Evolutionary conservation across 2,113 vertebrate species (phyloP).

Genomic region (Chaetura pelagica): DNA sequence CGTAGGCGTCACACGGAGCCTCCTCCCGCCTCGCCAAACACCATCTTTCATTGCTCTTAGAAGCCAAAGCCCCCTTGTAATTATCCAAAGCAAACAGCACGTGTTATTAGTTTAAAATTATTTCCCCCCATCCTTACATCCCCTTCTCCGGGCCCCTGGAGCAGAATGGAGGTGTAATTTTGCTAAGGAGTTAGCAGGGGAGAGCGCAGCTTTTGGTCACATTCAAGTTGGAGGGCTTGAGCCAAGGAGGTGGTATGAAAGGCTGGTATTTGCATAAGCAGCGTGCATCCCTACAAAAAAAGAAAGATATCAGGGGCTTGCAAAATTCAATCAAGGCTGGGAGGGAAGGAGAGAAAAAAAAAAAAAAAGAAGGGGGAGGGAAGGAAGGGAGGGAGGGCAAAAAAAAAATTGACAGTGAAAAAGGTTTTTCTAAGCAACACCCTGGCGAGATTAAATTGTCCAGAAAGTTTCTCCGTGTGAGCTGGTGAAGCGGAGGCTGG

Average conservation of each 20-base stretch:
- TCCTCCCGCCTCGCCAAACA: slow-evolving; percentile 6
- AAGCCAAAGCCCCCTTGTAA: slow-evolving; percentile 67
- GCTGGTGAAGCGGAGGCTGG: slow-evolving; percentile 81
- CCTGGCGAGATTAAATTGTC: slow-evolving; percentile 88
- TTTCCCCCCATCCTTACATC: background rate
- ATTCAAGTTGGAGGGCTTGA: slow-evolving; percentile 82
- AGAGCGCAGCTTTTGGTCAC: slow-evolving; percentile 75
- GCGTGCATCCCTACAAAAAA: slow-evolving; percentile 80
- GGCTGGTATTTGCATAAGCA: slow-evolving; percentile 88
- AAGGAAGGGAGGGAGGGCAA: background rate
- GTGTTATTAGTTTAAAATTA: slow-evolving; percentile 75
- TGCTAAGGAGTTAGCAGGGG: slow-evolving; percentile 72
- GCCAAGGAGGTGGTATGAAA: slow-evolving; percentile 82
- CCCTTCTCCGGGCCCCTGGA: slow-evolving; percentile 50
- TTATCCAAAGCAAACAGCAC: slow-evolving; percentile 77
- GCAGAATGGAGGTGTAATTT: slow-evolving; percentile 71
- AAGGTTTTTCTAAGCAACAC: slow-evolving; percentile 78
- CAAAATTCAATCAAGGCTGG: slow-evolving; percentile 67
- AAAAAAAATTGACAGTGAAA: slow-evolving; percentile 58
- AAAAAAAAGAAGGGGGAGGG: slow-evolving; percentile 14
- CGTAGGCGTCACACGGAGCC: slow-evolving; percentile 42
- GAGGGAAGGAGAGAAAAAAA: slow-evolving; percentile 63
- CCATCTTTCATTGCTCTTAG: slow-evolving; percentile 67
- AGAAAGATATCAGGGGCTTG: slow-evolving; percentile 81
- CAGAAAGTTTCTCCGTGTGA: slow-evolving; percentile 83